A percentile compares a stretch with the other conserved stretches of the same genome.
Conservation (phyloP, 2,888 invertebrate species). For the Saturnia japonica region DNA sequence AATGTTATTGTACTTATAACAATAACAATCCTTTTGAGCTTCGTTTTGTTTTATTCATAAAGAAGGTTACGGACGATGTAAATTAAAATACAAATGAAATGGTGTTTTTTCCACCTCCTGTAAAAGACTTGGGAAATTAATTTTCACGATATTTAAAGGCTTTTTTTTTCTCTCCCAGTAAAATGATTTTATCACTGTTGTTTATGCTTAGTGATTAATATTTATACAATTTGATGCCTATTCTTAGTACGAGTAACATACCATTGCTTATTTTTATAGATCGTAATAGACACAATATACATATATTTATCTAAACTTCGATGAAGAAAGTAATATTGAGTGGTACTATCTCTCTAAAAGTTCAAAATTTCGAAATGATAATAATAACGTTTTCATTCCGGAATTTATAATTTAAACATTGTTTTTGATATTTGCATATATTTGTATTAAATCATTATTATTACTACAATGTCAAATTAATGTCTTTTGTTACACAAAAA, state of each 20-base stretch:
- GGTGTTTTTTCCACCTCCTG: conserved; percentile 30
- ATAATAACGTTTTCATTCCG: too few species aligned
- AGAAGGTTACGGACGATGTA: conserved; percentile 23
- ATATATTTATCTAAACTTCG: too few species aligned
- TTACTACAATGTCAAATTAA: too few species aligned
- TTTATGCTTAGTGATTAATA: neutral
- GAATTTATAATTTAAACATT: too few species aligned
- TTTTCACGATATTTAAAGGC: neutral
- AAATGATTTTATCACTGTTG: neutral
- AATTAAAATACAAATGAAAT: conserved; percentile 31
- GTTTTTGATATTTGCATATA: too few species aligned
- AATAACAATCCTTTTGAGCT: conserved; percentile 29
- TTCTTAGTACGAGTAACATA: neutral
- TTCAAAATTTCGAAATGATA: too few species aligned
- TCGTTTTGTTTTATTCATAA: conserved; percentile 33
- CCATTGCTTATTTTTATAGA: too few species aligned
- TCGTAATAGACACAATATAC: too few species aligned
- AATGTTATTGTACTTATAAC: conserved; percentile 29
- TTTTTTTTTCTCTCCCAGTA: neutral
- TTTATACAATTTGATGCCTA: neutral
- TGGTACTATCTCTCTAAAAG: too few species aligned
- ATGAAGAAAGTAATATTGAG: too few species aligned
- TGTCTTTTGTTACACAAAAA: too few species aligned
- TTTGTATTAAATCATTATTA: too few species aligned
- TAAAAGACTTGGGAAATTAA: conserved; percentile 24